Conservation (phyloP, 2,888 invertebrate species). For the Archaeoteleia sp. region DNA sequence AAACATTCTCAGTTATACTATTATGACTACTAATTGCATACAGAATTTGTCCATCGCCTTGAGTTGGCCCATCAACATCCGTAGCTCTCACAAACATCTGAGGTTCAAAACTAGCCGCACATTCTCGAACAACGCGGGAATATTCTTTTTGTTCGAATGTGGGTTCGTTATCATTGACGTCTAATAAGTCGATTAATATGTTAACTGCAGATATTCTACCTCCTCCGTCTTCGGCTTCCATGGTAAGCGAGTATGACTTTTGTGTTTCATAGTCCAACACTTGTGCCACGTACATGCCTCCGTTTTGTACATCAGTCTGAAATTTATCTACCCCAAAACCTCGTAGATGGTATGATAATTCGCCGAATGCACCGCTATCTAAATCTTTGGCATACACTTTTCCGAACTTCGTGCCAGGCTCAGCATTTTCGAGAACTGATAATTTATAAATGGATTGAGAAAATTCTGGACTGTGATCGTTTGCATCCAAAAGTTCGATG, state of each 20-base stretch:
- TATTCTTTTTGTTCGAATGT: slow-evolving; percentile 83
- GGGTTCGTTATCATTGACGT: slow-evolving; percentile 87
- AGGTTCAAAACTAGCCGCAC: slow-evolving; percentile 85
- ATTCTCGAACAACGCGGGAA: slow-evolving; percentile 85
- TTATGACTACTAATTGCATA: slow-evolving; percentile 83
- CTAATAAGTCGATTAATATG: slow-evolving; percentile 82
- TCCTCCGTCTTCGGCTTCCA: slow-evolving; percentile 89
- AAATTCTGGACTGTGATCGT: slow-evolving; percentile 87
- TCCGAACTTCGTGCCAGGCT: slow-evolving; percentile 79
- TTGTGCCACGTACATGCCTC: slow-evolving; percentile 81
- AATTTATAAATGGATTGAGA: slow-evolving; percentile 80
- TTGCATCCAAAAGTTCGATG: slow-evolving; percentile 83
- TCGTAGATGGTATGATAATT: slow-evolving; percentile 83
- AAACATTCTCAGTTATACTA: slow-evolving; percentile 79
- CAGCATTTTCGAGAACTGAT: slow-evolving; percentile 81
- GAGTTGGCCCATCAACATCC: slow-evolving; percentile 84
- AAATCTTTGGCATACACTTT: slow-evolving; percentile 82
- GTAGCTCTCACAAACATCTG: slow-evolving; percentile 86
- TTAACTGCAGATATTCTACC: slow-evolving; percentile 83
- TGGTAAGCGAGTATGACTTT: slow-evolving; percentile 85
- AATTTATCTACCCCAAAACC: slow-evolving; percentile 89
- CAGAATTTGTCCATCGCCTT: slow-evolving; percentile 82
- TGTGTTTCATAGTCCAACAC: slow-evolving; percentile 86
- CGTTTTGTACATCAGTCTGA: slow-evolving; percentile 80
- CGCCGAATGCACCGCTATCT: slow-evolving; percentile 84